Percentiles rank a stretch among this genome's conserved stretches.
phyloP scores from a whole-genome alignment of 2,888 invertebrate genomes.

The Imbricaverruca yamaguchii region DNA sequence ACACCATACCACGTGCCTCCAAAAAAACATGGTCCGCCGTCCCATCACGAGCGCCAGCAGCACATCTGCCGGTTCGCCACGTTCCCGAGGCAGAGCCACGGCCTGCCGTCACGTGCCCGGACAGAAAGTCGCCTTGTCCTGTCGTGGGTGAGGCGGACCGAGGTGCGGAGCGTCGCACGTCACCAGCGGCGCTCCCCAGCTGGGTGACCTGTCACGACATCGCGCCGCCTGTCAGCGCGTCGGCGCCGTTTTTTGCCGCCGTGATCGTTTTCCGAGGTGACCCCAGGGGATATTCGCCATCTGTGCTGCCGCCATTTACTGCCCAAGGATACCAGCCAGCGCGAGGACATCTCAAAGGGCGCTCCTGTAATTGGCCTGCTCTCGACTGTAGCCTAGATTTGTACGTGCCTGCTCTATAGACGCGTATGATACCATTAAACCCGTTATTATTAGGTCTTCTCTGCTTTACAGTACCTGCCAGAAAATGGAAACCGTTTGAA shows the following conservation, averaged over 20 bases:
- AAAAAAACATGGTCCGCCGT: no score
- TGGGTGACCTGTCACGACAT: neutral
- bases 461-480: neutral
- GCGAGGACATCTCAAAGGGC: neutral
- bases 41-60: no score
- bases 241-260: neutral
- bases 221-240: neutral
- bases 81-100: no score
- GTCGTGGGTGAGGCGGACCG: no score
- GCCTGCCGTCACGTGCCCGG: no score
- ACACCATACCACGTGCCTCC: no score
- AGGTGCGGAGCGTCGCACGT: no score
- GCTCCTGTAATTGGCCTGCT: neutral
- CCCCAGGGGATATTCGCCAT: no score
- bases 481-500: neutral
- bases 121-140: no score
- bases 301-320: neutral
- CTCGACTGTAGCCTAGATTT: neutral
- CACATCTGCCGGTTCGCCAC: no score
- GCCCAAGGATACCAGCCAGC: neutral
- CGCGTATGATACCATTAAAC: constrained; percentile 12
- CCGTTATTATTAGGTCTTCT: neutral
- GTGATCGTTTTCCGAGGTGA: neutral
- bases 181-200: no score
- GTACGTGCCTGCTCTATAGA: neutral